Conservation (phyloP, 2,888 invertebrate species). For the Leucophora obtusa region DNA sequence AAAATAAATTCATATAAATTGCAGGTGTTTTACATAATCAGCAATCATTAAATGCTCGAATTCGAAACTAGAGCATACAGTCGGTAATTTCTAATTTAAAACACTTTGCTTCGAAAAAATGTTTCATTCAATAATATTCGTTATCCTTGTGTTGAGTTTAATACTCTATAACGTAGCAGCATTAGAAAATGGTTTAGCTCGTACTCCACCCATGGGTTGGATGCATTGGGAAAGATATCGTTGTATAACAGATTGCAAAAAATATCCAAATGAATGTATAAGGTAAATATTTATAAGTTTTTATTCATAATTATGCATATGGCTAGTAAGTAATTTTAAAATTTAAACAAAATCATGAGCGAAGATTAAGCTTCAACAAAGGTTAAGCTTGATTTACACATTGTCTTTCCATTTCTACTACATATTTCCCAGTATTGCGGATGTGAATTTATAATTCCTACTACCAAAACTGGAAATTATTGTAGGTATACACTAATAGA, state of each 20-base stretch:
- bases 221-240: slow-evolving; percentile 84
- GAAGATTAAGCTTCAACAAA: no score
- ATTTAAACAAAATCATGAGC: no score
- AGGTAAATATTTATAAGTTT: slow-evolving; percentile 78
- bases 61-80: slow-evolving; percentile 23
- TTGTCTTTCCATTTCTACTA: no score
- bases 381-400: no score
- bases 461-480: no score
- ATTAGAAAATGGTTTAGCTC: slow-evolving; percentile 82
- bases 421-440: no score
- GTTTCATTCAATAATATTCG: slow-evolving; percentile 29
- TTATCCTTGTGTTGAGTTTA: slow-evolving; percentile 35
- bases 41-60: slow-evolving; percentile 45
- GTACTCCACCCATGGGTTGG: slow-evolving; percentile 86
- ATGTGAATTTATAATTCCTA: no score
- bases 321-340: no score
- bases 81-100: neutral
- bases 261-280: slow-evolving; percentile 82
- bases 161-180: slow-evolving; percentile 46
- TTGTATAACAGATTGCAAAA: slow-evolving; percentile 82
- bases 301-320: neutral
- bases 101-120: slow-evolving; percentile 19
- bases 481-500: no score
- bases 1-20: slow-evolving; percentile 53
- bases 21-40: slow-evolving; percentile 23